phyloP scores from a whole-genome alignment of 2,888 invertebrate species.

The Drosophila flavopinicola region DNA sequence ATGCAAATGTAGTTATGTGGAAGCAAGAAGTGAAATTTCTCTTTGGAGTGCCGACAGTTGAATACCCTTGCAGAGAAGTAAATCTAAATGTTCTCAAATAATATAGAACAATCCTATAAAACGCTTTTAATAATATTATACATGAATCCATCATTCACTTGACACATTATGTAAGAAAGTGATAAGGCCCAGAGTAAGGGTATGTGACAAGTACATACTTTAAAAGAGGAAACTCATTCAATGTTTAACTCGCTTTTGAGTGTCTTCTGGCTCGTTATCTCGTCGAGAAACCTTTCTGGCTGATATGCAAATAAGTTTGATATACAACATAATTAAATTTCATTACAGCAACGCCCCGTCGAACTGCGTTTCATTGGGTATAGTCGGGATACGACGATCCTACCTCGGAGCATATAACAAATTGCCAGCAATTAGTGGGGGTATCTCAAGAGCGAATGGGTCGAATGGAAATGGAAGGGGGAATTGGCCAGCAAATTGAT shows the following conservation, averaged over 20 bases:
- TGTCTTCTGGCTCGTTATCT: constrained; percentile 42
- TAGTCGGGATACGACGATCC: constrained; percentile 15
- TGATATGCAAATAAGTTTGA: constrained; percentile 75
- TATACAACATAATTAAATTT: constrained; percentile 82
- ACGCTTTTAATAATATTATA: too few species aligned
- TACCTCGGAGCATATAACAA: constrained; percentile 63
- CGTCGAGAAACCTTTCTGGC: constrained; percentile 49
- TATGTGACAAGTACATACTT: too few species aligned
- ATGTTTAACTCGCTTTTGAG: constrained; percentile 19
- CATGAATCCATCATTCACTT: too few species aligned
- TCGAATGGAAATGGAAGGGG: constrained; percentile 18
- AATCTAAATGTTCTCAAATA: too few species aligned
- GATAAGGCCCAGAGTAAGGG: too few species aligned
- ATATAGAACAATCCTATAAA: too few species aligned
- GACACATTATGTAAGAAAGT: too few species aligned
- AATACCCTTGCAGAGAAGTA: constrained; percentile 13
- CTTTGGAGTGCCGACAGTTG: neutral
- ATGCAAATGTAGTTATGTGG: constrained; percentile 15
- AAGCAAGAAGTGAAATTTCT: constrained; percentile 4
- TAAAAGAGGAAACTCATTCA: constrained; percentile 32
- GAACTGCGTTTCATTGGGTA: constrained; percentile 38
- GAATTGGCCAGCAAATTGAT: constrained; percentile 42
- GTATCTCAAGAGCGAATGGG: constrained; percentile 31
- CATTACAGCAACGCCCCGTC: constrained; percentile 70
- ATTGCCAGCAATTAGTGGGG: constrained; percentile 75